A percentile compares a stretch with the other conserved stretches of the same genome.
These are phyloP conservation scores for Leptobrachium leishanense DNA, from an alignment of 2,113 vertebrate species.

Conservation along the genomic window DNA sequence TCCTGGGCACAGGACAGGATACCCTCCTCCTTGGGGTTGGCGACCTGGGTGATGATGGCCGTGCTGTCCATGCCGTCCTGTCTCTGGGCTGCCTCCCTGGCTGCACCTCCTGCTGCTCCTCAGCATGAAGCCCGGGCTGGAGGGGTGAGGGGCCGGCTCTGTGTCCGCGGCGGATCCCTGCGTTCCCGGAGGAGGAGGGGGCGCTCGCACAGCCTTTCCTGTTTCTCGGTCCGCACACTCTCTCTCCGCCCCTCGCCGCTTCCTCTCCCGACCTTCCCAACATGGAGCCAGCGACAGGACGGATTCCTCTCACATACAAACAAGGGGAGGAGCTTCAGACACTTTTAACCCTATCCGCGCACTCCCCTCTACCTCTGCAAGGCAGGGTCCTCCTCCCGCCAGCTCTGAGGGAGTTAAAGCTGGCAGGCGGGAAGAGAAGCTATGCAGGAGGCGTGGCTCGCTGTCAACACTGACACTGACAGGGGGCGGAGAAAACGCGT, in stretches of 20 bases:
- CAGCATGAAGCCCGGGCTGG: constrained; percentile 44
- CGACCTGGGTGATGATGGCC: constrained; percentile 98
- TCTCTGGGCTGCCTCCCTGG: constrained; percentile 21
- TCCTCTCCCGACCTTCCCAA: constrained; percentile 46
- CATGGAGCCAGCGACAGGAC: constrained; percentile 44
- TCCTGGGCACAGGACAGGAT: constrained; percentile 82
- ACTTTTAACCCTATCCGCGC: background rate
- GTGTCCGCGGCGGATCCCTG: background rate
- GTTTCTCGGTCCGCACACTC: background rate
- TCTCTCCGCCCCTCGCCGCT: constrained; percentile 13
- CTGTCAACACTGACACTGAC: background rate
- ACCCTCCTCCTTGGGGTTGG: constrained; percentile 98
- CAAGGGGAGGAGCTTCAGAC: constrained; percentile 48
- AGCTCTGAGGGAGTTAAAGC: constrained; percentile 34
- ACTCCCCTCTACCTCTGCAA: too few species aligned
- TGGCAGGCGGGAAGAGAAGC: constrained; percentile 40
- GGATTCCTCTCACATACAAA: constrained; percentile 53
- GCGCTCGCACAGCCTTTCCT: constrained; percentile 18
- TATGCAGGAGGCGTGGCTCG: background rate
- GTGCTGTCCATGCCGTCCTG: constrained; percentile 84
- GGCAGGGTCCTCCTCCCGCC: background rate
- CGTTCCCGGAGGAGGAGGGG: constrained; percentile 15
- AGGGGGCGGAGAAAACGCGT: constrained; percentile 13
- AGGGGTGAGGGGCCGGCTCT: constrained; percentile 34
- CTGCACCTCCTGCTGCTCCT: constrained; percentile 25